Base-by-base conservation (phyloP, 2,888 invertebrate genomes). In the Diarsia mendica region DNA sequence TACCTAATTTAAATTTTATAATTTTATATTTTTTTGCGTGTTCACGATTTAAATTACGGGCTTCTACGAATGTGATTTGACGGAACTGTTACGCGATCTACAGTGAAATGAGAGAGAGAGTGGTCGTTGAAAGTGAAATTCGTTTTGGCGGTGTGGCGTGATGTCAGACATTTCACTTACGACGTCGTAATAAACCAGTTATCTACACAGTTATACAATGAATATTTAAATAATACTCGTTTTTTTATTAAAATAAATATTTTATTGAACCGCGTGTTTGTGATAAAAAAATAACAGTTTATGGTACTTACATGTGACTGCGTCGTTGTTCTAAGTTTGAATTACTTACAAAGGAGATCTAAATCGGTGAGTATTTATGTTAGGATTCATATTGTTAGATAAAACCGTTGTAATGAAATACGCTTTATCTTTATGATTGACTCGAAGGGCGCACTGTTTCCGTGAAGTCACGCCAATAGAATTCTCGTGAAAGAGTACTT, bases 41-140 rank as follows among this genome's bases (percentile, higher is more conserved):
- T 72, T 68, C 48, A 18, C 44, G 67, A 49, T 72, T 84, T 67
- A 58, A 65, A 71, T 73, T 49, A 58, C 44, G 44, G 15, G 28
- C 28, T 1, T 60, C 49, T 48, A 49, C 39, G 51, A 55, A 60
- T 53, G 64, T 67, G 66, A 69, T 77, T 69, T 61, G 70, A 69
- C 72, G 66, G 33, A 58, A 60, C 51, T 67, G 72, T 71, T 67
- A 73, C 90, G 85, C 89, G 74, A 88, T 87, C 90, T 92, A 93
- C 90, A 93, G 94, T 92, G 91, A 93, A 93, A 91, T 89, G 89
- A 89, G 89, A 90, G 92, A 91, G 92, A 91, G 93, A 88, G 89
- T 88, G 87, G 48, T 79, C 83, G 84, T 92, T 88, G 94, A 95
- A 95, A 95, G 95, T 94, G 94, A 95, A 95, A 93, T 90, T 91